Conservation (phyloP, 1,140 invertebrate genomes). For the Aphelenchoides besseyi region DNA sequence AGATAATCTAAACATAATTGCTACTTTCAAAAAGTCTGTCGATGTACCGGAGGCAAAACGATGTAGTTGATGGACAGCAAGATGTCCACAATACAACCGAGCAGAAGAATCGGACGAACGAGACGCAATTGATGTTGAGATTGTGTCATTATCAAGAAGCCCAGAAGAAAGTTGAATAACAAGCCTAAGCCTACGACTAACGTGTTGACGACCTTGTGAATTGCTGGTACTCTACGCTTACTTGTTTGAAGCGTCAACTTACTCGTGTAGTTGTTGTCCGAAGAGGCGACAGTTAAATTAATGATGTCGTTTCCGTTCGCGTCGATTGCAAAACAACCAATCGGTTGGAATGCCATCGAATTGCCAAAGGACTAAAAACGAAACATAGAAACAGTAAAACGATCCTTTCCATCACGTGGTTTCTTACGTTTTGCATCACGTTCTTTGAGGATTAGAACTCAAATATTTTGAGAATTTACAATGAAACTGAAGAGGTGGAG, state of each 20-base stretch:
- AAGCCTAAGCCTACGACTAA: not conserved
- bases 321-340: not conserved
- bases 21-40: not conserved
- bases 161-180: not conserved
- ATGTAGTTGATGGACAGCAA: not conserved
- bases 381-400: too few relatives aligned
- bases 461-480: too few relatives aligned
- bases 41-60: not conserved
- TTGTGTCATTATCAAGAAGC: not conserved
- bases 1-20: not conserved
- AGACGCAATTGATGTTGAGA: not conserved
- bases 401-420: too few relatives aligned
- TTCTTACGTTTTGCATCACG: too few relatives aligned
- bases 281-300: not conserved
- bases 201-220: not conserved
- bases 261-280: not conserved
- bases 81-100: not conserved
- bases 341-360: not conserved
- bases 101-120: not conserved
- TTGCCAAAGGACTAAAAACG: too few relatives aligned
- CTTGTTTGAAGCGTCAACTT: not conserved
- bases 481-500: too few relatives aligned
- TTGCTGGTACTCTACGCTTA: not conserved
- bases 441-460: too few relatives aligned
- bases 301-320: not conserved